Evolutionary conservation across 30 jellyfish, hydroid and myxozoan genomes (phyloP).

Genomic region (Chironex yamaguchii): DNA sequence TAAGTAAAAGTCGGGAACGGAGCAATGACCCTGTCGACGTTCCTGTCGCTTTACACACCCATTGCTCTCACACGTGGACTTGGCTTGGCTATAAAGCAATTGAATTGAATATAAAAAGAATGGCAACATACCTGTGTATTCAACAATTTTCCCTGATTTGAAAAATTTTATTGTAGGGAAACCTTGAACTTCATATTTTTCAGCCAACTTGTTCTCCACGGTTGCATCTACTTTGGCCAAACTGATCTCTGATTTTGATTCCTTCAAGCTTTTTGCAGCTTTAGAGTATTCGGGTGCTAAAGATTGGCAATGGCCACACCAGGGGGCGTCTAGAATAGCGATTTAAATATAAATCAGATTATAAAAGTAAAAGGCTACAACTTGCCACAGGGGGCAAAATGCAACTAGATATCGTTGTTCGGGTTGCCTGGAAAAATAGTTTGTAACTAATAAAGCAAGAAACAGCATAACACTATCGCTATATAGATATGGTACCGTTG

Average conservation of each 20-base stretch:
- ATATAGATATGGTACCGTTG: too few species aligned
- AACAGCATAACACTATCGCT: not conserved
- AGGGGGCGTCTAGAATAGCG: slow-evolving; percentile 98
- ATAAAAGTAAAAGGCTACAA: too few species aligned
- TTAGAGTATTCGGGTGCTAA: slow-evolving; percentile 97
- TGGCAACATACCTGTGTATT: slow-evolving; percentile 70
- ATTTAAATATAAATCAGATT: too few species aligned
- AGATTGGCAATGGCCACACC: slow-evolving; percentile 99
- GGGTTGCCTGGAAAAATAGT: not conserved
- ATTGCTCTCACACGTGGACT: too few species aligned
- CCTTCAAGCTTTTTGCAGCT: slow-evolving; percentile 91
- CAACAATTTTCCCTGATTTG: slow-evolving; percentile 82
- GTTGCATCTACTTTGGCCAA: slow-evolving; percentile 98
- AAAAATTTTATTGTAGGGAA: slow-evolving; percentile 97
- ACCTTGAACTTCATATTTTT: slow-evolving; percentile 91
- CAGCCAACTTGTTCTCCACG: slow-evolving; percentile 90
- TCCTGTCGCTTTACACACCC: too few species aligned
- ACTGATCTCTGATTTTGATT: slow-evolving; percentile 76
- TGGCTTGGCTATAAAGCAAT: too few species aligned
- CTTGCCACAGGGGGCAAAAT: not conserved
- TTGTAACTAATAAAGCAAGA: not conserved
- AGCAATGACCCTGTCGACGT: too few species aligned
- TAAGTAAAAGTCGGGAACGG: too few species aligned
- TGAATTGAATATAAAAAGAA: too few species aligned
- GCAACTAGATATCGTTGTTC: not conserved